Percentiles rank a stretch among this genome's conserved stretches.
Evolutionary conservation across 2,797 vertebrate genomes (phyloP).

Genomic region (Percopsis omiscomaycus): DNA sequence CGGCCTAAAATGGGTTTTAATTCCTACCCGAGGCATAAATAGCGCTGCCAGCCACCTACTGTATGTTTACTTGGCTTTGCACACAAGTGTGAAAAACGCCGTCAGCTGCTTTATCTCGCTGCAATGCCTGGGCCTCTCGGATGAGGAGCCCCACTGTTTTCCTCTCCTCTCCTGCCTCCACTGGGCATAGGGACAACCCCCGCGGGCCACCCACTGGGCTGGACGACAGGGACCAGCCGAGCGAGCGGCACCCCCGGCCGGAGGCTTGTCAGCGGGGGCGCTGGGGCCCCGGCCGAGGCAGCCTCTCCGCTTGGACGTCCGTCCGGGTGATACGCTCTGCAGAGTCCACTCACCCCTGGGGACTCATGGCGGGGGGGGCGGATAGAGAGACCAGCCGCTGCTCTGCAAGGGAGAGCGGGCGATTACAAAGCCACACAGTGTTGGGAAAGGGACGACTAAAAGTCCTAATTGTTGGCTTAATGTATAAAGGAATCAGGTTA

Average conservation of each 20-base stretch:
- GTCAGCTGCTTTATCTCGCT: constrained; percentile 40
- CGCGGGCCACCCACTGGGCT: constrained; percentile 46
- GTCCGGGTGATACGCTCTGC: constrained; percentile 50
- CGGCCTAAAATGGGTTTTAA: constrained; percentile 39
- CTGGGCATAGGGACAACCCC: constrained; percentile 47
- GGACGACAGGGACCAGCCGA: constrained; percentile 56
- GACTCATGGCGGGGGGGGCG: constrained; percentile 49
- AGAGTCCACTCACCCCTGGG: constrained; percentile 44
- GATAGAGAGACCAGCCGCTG: constrained; percentile 40
- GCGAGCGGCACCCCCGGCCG: constrained; percentile 37
- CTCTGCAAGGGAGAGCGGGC: constrained; percentile 14
- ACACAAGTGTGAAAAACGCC: constrained; percentile 54
- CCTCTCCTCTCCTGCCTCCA: constrained; percentile 34
- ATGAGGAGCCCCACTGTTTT: constrained; percentile 45
- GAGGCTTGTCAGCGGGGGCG: constrained; percentile 42
- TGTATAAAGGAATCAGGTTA: no score
- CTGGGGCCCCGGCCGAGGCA: constrained; percentile 15
- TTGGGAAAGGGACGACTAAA: neutral
- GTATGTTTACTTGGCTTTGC: constrained; percentile 52
- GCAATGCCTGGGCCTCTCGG: constrained; percentile 53
- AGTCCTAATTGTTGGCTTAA: no score
- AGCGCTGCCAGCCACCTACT: constrained; percentile 48
- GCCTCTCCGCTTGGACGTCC: constrained; percentile 49
- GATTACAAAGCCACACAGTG: constrained; percentile 22
- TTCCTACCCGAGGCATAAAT: constrained; percentile 42